Evolutionary conservation across 1,140 invertebrate species (phyloP).

Genomic region (Brachystomella parvula): DNA sequence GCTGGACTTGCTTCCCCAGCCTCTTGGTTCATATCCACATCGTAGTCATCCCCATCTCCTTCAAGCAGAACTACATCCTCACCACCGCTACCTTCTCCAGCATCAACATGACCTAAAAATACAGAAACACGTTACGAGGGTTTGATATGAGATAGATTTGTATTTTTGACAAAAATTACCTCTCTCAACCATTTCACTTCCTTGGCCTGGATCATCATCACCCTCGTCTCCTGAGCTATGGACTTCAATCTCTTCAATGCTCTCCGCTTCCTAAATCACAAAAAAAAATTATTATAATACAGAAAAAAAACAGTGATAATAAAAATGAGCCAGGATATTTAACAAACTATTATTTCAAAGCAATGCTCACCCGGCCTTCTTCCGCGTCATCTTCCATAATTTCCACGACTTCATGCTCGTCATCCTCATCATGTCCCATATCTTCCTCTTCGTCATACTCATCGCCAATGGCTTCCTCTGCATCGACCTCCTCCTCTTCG

Average conservation of each 20-base stretch:
- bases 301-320: background rate
- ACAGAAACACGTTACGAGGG: too few relatives aligned
- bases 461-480: slow-evolving; percentile 33
- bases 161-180: too few relatives aligned
- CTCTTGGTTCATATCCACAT: slow-evolving; percentile 12
- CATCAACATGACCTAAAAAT: too few relatives aligned
- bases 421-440: slow-evolving; percentile 43
- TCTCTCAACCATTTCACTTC: background rate
- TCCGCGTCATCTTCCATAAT: slow-evolving; percentile 43
- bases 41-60: background rate
- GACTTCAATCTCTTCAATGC: slow-evolving; percentile 27
- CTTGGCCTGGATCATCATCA: slow-evolving; percentile 16
- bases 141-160: too few relatives aligned
- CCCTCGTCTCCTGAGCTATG: slow-evolving; percentile 11
- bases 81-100: background rate
- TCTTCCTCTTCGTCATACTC: slow-evolving; percentile 30
- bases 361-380: slow-evolving; percentile 50
- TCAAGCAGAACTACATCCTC: background rate
- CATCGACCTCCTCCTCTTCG: slow-evolving; percentile 35
- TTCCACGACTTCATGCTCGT: slow-evolving; percentile 41
- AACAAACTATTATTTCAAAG: background rate
- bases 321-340: background rate
- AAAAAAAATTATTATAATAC: background rate
- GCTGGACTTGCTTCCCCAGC: background rate
- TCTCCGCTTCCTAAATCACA: slow-evolving; percentile 29